Evolutionary conservation across 37 sponge, comb jelly and placozoan species (phyloP).

Genomic region (Petrosia ficiformis): DNA sequence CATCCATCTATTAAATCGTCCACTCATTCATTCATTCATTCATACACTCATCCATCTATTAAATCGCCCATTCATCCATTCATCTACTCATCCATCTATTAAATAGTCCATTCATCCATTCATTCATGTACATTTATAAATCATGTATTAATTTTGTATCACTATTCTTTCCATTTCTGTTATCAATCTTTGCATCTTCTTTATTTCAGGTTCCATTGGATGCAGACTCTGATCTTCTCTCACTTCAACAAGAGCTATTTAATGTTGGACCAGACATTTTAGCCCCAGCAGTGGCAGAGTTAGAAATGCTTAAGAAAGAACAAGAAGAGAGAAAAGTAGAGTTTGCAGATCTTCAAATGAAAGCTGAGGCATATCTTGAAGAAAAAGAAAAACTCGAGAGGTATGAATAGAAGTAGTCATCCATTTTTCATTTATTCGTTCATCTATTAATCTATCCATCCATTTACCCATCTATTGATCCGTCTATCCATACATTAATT

Average conservation of each 20-base stretch:
- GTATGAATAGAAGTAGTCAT: conserved; percentile 13
- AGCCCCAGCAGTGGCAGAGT: conserved; percentile 25
- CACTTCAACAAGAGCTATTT: conserved; percentile 1
- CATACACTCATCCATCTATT: too few relatives aligned
- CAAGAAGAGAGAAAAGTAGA: conserved; percentile 24
- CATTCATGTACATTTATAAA: too few relatives aligned
- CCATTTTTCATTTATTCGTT: background rate
- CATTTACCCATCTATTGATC: too few relatives aligned
- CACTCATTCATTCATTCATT: too few relatives aligned
- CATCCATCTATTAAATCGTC: too few relatives aligned
- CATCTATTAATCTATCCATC: too few relatives aligned
- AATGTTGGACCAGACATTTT: conserved; percentile 7
- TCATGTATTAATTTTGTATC: background rate
- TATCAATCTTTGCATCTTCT: background rate
- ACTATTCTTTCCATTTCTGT: background rate
- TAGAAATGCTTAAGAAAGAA: conserved; percentile 60
- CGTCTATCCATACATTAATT: too few relatives aligned
- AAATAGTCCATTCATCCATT: too few relatives aligned
- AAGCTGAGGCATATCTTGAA: conserved; percentile 14
- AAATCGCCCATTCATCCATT: too few relatives aligned
- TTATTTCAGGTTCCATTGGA: background rate
- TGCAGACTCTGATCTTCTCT: background rate
- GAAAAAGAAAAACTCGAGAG: conserved; percentile 51
- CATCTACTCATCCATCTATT: too few relatives aligned
- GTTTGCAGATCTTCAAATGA: conserved; percentile 14